Evolutionary conservation across 2,113 vertebrate species (phyloP).

Genomic region (Mormyrus iriodes): DNA sequence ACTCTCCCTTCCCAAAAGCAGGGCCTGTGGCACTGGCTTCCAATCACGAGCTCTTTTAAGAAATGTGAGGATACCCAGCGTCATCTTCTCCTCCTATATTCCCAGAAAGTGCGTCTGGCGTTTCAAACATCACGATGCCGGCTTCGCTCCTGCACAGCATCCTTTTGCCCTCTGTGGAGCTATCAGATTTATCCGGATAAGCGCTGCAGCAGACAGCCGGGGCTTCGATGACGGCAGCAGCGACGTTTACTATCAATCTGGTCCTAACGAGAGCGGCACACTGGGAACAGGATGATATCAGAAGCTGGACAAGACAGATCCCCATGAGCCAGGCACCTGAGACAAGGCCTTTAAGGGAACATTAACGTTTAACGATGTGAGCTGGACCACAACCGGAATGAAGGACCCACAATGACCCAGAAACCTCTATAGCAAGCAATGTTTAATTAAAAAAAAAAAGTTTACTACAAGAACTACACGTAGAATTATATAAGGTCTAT

Average conservation of each 20-base stretch:
- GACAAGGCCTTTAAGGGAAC: neutral
- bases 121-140: neutral
- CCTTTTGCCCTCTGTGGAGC: neutral
- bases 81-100: neutral
- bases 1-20: no score
- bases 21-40: neutral
- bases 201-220: neutral
- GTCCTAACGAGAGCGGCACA: neutral
- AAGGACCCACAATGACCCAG: conserved; percentile 7
- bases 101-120: neutral
- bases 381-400: neutral
- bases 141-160: neutral
- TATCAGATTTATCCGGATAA: neutral
- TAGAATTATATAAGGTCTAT: conserved; percentile 71
- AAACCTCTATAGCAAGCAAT: conserved; percentile 66
- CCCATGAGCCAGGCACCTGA: neutral
- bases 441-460: conserved; percentile 61
- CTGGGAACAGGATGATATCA: neutral
- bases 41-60: neutral
- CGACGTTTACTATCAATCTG: neutral
- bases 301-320: neutral
- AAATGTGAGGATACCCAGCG: neutral
- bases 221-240: neutral
- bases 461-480: conserved; percentile 71
- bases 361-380: neutral